Percentiles rank a stretch among this genome's conserved stretches.
These are phyloP conservation scores for Caenorhabditis uteleia DNA, from an alignment of 2,888 invertebrate genomes.

Conservation along the genomic window DNA sequence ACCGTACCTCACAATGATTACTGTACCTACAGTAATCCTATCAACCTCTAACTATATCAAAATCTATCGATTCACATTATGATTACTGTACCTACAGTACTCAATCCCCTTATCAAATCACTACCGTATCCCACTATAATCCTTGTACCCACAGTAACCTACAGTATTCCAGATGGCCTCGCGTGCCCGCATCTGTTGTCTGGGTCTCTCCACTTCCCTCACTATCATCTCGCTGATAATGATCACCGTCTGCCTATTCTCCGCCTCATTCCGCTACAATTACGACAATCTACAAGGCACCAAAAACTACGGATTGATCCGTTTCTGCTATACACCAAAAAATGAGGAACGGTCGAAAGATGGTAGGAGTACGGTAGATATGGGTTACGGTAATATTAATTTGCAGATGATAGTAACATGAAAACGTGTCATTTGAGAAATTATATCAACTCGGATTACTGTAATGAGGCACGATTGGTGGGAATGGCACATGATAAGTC, in stretches of 20 bases:
- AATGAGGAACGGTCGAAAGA: conserved; percentile 5
- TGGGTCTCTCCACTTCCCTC: conserved; percentile 15
- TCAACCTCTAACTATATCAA: too few species aligned
- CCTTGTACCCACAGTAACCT: too few species aligned
- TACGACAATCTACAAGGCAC: conserved; percentile 29
- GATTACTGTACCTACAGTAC: too few species aligned
- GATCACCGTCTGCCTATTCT: conserved; percentile 38
- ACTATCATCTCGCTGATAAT: conserved; percentile 27
- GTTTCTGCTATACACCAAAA: conserved; percentile 51
- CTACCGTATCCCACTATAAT: too few species aligned
- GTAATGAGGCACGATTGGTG: too few species aligned
- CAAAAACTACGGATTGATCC: conserved; percentile 48
- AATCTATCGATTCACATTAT: too few species aligned
- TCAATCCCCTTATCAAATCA: too few species aligned
- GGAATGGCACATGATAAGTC: conserved; percentile 15
- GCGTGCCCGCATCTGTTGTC: conserved; percentile 22
- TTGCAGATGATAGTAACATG: conserved; percentile 35
- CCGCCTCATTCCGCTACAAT: conserved; percentile 41
- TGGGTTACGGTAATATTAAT: neutral
- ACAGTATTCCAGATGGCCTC: conserved; percentile 26
- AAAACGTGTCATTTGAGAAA: conserved; percentile 34
- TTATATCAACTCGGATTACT: conserved; percentile 29
- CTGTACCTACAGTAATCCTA: too few species aligned
- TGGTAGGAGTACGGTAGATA: conserved; percentile 7
- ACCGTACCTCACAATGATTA: too few species aligned